Base-by-base conservation (phyloP, 1,140 invertebrate genomes). In the Pseudomyrmex cubaensis region DNA sequence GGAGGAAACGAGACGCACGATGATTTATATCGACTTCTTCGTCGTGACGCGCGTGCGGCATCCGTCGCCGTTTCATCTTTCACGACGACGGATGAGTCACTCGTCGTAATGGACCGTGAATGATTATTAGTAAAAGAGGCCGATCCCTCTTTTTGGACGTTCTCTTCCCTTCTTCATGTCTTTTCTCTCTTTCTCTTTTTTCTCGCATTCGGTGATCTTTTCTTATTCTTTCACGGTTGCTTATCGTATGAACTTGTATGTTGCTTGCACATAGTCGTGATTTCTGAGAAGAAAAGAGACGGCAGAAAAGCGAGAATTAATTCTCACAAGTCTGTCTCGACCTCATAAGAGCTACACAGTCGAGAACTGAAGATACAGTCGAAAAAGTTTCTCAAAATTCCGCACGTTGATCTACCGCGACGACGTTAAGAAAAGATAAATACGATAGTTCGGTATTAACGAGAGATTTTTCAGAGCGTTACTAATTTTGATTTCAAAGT, bases 31-130 rank as follows among this genome's bases (percentile, higher is more conserved):
- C 20, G 77, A 56, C 57, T 88, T 52, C 59, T 50, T 54, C 73
- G 22, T 48, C 73, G 52, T 62, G 69, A 61, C 44, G 22, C 59
- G 52, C 66, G 48, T 59, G 17, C 62, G 5, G 35, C n/a, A 63
- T 20, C 69, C 35, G 54, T 57, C 82, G n/a, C 35, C 72, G 63
- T 61, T 77, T 78, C 73, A 54, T 84, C 84, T 72, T 85, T 64
- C 82, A 20, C 74, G 35, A 35, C 35, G 78, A 85, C 85, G 64
- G 72, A 86, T 90, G 89, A 90, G 50, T 90, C 89, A 88, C 57
- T 63, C 74, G 61, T 50, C 66, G 72, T 90, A 90, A 90, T 88
- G 89, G 89, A 54, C 86, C 73, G 84, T 90, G 86, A 88, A 87
- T 78, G 84, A 88, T 88, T 82, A 90, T 90, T 86, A 84, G 70